Conservation (phyloP, 2,797 vertebrate species). For the Cottoperca gobio region DNA sequence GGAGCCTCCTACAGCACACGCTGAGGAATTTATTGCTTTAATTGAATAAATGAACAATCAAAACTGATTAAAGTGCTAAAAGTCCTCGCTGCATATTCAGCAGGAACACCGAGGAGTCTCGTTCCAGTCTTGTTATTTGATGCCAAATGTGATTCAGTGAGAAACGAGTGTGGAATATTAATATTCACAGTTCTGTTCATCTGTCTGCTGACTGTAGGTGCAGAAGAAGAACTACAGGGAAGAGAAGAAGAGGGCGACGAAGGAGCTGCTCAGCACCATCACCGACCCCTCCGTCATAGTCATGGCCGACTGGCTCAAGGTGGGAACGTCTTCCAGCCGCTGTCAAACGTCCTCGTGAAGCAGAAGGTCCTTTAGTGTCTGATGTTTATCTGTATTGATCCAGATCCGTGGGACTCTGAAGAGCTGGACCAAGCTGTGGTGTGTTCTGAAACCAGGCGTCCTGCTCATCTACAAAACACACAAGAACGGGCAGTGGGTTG, state of each 20-base stretch:
- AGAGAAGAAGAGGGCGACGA: constrained; percentile 98
- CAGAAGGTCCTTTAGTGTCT: background rate
- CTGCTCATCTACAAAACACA: constrained; percentile 98
- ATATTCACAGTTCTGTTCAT: background rate
- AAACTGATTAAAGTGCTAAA: too few species aligned
- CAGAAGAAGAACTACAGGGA: constrained; percentile 99
- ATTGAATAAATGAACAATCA: too few species aligned
- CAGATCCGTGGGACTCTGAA: constrained; percentile 98
- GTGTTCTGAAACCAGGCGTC: constrained; percentile 97
- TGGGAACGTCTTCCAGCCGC: constrained; percentile 58
- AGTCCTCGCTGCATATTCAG: too few species aligned
- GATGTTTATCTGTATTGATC: background rate
- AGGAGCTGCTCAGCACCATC: constrained; percentile 98
- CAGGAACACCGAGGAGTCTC: constrained; percentile 19
- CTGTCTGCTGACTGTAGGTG: constrained; percentile 83
- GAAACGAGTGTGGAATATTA: constrained; percentile 9
- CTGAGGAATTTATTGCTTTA: too few species aligned
- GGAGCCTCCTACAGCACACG: too few species aligned
- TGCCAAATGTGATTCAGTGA: constrained; percentile 28
- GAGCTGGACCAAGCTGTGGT: constrained; percentile 99
- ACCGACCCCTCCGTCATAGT: constrained; percentile 97
- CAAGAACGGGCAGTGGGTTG: constrained; percentile 99
- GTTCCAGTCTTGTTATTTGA: constrained; percentile 2
- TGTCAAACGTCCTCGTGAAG: too few species aligned
- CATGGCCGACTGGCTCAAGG: constrained; percentile 99